phyloP scores from a whole-genome alignment of 2,113 vertebrate species.

The Ciconia stormi region DNA sequence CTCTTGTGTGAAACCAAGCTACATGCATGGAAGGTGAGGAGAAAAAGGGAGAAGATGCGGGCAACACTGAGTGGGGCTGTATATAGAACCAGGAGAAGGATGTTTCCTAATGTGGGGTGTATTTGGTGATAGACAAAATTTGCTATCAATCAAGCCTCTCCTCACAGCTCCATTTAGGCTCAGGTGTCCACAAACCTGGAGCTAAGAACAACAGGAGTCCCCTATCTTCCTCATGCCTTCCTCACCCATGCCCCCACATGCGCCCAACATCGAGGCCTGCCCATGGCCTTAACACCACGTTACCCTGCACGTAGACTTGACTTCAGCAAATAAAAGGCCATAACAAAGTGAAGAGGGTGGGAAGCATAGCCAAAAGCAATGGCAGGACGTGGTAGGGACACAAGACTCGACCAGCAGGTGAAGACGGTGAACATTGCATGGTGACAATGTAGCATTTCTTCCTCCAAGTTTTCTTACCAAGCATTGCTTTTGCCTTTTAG shows the following conservation, averaged over 20 bases:
- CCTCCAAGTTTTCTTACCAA: not conserved
- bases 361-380: not conserved
- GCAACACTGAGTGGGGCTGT: not conserved
- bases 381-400: not conserved
- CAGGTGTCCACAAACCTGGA: not conserved
- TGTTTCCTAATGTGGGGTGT: not conserved
- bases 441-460: accelerated
- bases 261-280: too few relatives aligned
- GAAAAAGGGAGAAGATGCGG: not conserved
- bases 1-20: not conserved
- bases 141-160: not conserved
- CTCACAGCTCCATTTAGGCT: not conserved
- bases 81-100: not conserved
- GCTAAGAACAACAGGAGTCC: not conserved
- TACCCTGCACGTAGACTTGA: not conserved
- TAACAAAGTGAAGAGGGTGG: not conserved
- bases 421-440: not conserved
- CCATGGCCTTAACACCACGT: not conserved
- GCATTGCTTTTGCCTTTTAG: not conserved
- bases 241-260: not conserved
- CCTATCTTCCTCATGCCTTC: not conserved
- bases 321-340: not conserved
- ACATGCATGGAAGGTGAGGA: not conserved
- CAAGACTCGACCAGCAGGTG: not conserved
- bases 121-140: not conserved